phyloP scores from a whole-genome alignment of 2,888 invertebrate species.

The Chaetogeoica ovagalla region DNA sequence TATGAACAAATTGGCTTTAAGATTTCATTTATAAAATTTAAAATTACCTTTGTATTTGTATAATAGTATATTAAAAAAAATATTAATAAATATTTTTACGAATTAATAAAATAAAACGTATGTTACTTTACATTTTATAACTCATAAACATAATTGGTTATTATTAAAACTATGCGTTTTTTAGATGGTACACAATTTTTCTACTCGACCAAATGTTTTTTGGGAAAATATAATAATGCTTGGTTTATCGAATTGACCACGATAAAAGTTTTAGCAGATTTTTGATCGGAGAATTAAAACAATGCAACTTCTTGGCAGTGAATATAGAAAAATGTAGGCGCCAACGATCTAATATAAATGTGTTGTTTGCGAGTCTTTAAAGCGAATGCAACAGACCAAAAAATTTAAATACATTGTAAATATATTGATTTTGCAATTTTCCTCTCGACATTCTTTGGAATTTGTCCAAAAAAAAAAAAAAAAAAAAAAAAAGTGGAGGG shows the following conservation, averaged over 20 bases:
- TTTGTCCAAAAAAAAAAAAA: background rate
- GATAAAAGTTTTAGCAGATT: background rate
- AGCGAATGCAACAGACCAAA: constrained; percentile 12
- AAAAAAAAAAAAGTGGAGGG: background rate
- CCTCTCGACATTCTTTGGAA: background rate
- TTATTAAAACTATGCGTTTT: too few species aligned
- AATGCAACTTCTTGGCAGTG: background rate
- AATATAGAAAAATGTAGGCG: constrained; percentile 5
- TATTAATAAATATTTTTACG: too few species aligned
- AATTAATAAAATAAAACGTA: too few species aligned
- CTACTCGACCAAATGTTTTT: too few species aligned
- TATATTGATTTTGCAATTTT: constrained; percentile 30
- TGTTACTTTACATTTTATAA: too few species aligned
- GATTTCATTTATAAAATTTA: too few species aligned
- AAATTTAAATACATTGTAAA: constrained; percentile 36
- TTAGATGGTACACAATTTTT: too few species aligned
- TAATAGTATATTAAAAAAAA: too few species aligned
- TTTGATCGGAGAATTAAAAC: background rate
- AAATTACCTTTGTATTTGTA: too few species aligned
- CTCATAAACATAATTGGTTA: too few species aligned
- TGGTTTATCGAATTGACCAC: background rate
- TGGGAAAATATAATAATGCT: background rate
- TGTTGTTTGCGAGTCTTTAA: background rate
- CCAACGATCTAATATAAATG: constrained; percentile 12
- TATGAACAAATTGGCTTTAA: too few species aligned